A percentile compares a stretch with the other conserved stretches of the same genome.
These are phyloP conservation scores for Sylvia borin DNA, from an alignment of 2,797 vertebrate species.

Conservation along the genomic window DNA sequence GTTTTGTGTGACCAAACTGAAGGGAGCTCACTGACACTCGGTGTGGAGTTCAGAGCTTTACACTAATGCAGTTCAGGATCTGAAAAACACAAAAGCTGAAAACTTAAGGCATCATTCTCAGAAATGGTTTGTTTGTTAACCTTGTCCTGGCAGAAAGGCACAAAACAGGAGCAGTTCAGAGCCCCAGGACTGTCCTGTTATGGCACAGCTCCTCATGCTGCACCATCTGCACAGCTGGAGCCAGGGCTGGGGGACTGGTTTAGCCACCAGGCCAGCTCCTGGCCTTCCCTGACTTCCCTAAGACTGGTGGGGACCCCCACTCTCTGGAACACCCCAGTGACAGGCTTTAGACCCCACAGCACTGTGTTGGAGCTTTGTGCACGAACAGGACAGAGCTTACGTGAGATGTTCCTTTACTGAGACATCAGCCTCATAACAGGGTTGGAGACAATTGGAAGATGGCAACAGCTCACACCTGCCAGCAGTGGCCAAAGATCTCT, in stretches of 20 bases:
- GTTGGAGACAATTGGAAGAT: too few relatives aligned
- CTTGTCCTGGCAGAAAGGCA: background rate
- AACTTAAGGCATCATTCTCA: background rate
- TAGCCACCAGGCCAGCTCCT: background rate
- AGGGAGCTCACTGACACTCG: background rate
- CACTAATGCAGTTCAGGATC: background rate
- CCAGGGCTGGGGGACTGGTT: background rate
- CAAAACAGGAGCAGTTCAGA: background rate
- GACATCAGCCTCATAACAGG: too few relatives aligned
- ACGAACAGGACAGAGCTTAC: too few relatives aligned
- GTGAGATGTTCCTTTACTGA: too few relatives aligned
- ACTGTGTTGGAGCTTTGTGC: background rate
- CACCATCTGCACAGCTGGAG: background rate
- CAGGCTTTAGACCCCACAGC: rapidly evolving
- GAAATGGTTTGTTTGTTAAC: background rate
- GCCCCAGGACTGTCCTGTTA: background rate
- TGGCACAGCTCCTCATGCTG: background rate
- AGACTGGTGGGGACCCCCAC: background rate
- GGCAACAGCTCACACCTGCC: too few relatives aligned
- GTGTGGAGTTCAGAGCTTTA: background rate
- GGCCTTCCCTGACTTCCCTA: background rate
- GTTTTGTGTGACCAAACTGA: background rate
- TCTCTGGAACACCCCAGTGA: background rate
- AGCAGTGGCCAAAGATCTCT: too few relatives aligned
- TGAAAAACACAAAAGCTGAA: background rate